Conservation (phyloP, 2,888 invertebrate species). For the Rhingia campestris region DNA sequence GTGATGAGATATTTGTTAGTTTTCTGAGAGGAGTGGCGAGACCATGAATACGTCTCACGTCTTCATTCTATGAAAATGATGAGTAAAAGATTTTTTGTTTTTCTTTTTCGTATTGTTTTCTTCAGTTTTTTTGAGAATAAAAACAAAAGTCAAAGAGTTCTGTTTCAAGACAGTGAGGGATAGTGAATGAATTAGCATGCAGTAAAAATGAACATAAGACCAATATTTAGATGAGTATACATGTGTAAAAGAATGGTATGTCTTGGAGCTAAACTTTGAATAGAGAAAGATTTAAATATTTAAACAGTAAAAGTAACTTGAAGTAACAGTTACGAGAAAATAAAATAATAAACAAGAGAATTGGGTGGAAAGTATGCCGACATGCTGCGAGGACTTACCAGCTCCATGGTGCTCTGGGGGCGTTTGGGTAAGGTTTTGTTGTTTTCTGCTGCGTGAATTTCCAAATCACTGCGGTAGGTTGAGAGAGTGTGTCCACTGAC, state of each 20-base stretch:
- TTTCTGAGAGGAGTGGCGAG: slow-evolving; percentile 83
- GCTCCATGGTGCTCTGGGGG: slow-evolving; percentile 82
- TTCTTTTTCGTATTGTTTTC: slow-evolving; percentile 66
- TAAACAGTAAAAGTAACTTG: slow-evolving; percentile 30
- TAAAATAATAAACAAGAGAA: background rate
- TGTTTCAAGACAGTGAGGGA: slow-evolving; percentile 13
- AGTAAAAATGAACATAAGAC: slow-evolving; percentile 43
- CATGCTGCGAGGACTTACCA: slow-evolving; percentile 78
- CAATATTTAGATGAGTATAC: slow-evolving; percentile 42
- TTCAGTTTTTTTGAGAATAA: slow-evolving; percentile 75
- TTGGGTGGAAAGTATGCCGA: background rate
- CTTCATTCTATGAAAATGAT: slow-evolving; percentile 82
- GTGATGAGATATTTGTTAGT: slow-evolving; percentile 83
- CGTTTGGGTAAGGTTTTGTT: slow-evolving; percentile 83
- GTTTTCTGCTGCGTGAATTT: slow-evolving; percentile 85
- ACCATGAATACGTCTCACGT: slow-evolving; percentile 83
- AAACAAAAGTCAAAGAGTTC: slow-evolving; percentile 34
- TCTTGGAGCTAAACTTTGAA: slow-evolving; percentile 56
- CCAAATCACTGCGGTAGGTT: slow-evolving; percentile 86
- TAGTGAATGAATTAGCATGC: slow-evolving; percentile 62
- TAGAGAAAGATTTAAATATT: slow-evolving; percentile 37
- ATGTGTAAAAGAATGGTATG: slow-evolving; percentile 54
- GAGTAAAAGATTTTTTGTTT: slow-evolving; percentile 74
- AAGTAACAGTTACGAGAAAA: slow-evolving; percentile 5
- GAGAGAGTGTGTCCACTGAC: slow-evolving; percentile 82